Base-by-base conservation (phyloP, 2,797 vertebrate genomes). In the Spondyliosoma cantharus region DNA sequence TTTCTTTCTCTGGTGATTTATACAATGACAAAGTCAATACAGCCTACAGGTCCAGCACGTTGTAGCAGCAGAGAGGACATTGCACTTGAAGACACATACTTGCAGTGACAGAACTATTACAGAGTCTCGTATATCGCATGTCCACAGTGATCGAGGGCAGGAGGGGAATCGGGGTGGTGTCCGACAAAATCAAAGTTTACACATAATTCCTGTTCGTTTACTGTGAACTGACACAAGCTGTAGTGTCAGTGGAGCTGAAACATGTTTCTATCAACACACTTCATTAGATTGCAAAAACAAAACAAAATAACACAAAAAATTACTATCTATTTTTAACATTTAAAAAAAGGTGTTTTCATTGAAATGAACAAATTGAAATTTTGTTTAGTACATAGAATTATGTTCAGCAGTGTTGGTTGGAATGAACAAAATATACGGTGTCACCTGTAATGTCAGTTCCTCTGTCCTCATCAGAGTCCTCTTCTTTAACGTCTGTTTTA, bases 401-500 rank as follows among this genome's bases (percentile, higher is more conserved):
- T 29, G 2, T 5, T 66, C 3, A n/a, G 6, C 32, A 32, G 32
- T 27, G 27, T 59, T 9, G 6, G 12, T 15, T 22, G 11, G 17
- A 54, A 50, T 48, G 4, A 58, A 25, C 13, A 8, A 37, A 46
- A 52, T 3, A 15, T 5, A 45, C 27, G 50, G 27, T 25, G 11
- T 61, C 85, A 94, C 94, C 97, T 95, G 96, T 95, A 82, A 96
- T 94, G 72, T 99, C 97, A 27, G 93, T 93, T 25, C 94, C 95
- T 89, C 94, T 83, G 4, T 96, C 95, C 17, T 95, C 94, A 0
- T 95, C 93, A 3, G 95, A 93, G 27, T 90, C 94, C 52, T 95
- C 95, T 0, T 91, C 95, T 89, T 95, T 97, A 86, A 93, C 88
- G n/a, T 96, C 95, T 11, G 89, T 53, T 81, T 89, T 92, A 16